Percentiles rank a stretch among this genome's conserved stretches.
Conservation (phyloP, 2,888 invertebrate genomes). For the Nemotelus pantherinus region DNA sequence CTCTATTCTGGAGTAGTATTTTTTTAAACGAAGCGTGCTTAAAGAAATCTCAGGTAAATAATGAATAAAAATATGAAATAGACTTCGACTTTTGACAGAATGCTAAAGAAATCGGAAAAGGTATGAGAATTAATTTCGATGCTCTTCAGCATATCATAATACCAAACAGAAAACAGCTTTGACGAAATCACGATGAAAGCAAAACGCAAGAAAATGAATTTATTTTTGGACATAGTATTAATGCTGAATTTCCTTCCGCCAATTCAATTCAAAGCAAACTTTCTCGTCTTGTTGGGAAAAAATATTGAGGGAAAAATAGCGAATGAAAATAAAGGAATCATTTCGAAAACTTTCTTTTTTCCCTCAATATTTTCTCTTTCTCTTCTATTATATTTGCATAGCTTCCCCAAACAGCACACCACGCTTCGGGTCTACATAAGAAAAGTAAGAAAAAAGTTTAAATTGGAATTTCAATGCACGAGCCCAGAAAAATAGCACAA, state of each 20-base stretch:
- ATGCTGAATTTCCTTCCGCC: constrained; percentile 46
- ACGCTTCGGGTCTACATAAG: not conserved
- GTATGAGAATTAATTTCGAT: too few species aligned
- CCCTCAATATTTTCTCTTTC: constrained; percentile 7
- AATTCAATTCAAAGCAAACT: constrained; percentile 41
- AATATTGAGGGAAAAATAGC: not conserved
- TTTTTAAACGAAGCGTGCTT: too few species aligned
- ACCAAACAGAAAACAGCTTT: not conserved
- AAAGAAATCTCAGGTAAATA: too few species aligned
- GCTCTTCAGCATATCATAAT: too few species aligned
- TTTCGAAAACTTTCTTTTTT: constrained; percentile 26
- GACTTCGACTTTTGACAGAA: too few species aligned
- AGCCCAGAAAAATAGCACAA: constrained; percentile 47
- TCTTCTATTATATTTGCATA: constrained; percentile 28
- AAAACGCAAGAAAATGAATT: constrained; percentile 16
- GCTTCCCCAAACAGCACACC: not conserved
- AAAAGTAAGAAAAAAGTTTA: constrained; percentile 45
- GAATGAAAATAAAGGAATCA: constrained; percentile 8
- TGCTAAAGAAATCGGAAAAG: too few species aligned
- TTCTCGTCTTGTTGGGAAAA: not conserved
- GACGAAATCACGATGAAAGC: constrained; percentile 1
- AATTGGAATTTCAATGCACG: constrained; percentile 50
- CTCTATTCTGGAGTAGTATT: too few species aligned
- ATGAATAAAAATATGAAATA: too few species aligned
- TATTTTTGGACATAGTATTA: constrained; percentile 38